A percentile compares a stretch with the other conserved stretches of the same genome.
These are phyloP conservation scores for Drosophila miranda DNA, from an alignment of 1,140 invertebrate genomes.

Conservation along the genomic window DNA sequence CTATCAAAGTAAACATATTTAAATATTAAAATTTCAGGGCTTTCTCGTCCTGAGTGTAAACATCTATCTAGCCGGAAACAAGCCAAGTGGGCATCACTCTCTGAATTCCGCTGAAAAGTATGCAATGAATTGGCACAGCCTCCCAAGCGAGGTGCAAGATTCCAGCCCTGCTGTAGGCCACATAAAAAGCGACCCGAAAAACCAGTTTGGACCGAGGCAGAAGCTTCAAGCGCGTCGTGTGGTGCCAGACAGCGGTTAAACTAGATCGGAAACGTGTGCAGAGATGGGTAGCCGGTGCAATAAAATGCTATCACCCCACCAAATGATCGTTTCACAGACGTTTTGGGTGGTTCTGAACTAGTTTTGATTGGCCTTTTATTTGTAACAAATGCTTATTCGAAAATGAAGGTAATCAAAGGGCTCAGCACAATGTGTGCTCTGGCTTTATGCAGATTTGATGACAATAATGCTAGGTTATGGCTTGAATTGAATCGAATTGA, in stretches of 20 bases:
- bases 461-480: slow-evolving; percentile 3
- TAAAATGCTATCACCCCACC: slow-evolving; percentile 55
- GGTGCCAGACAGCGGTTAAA: slow-evolving; percentile 35
- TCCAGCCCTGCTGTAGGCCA: slow-evolving; percentile 22
- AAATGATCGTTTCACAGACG: slow-evolving; percentile 15
- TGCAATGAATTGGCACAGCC: slow-evolving; percentile 7
- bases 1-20: too few species aligned
- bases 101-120: slow-evolving; percentile 22
- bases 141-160: not conserved
- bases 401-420: slow-evolving; percentile 47
- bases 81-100: not conserved
- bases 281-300: slow-evolving; percentile 28
- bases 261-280: slow-evolving; percentile 46
- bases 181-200: not conserved
- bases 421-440: not conserved
- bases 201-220: slow-evolving; percentile 52
- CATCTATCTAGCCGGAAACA: slow-evolving; percentile 16
- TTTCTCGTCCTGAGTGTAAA: not conserved
- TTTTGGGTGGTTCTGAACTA: slow-evolving; percentile 27
- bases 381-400: slow-evolving; percentile 61
- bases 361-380: slow-evolving; percentile 42
- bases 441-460: slow-evolving; percentile 1
- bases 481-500: slow-evolving; percentile 12
- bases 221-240: slow-evolving; percentile 4
- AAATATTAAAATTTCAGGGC: too few species aligned